Percentiles rank a stretch among this genome's conserved stretches.
Evolutionary conservation across 1,140 invertebrate genomes (phyloP).

Genomic region (Chionoecetes opilio): DNA sequence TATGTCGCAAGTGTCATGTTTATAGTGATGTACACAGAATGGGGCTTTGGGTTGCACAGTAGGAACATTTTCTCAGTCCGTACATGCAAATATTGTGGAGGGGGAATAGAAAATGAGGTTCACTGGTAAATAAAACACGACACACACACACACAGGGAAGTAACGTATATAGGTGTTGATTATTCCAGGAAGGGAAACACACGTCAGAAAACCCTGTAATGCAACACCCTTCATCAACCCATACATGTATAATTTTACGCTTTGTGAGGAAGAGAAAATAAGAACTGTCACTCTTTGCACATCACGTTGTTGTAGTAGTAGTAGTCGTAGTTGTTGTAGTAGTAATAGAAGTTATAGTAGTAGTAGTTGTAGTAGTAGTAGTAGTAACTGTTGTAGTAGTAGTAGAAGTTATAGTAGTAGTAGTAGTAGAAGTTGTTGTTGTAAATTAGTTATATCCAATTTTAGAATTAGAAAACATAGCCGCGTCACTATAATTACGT

Average conservation of each 20-base stretch:
- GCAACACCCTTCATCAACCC: not conserved
- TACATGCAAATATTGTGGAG: not conserved
- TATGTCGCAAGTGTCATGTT: not conserved
- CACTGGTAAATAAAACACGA: not conserved
- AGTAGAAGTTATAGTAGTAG: no score
- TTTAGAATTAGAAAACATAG: no score
- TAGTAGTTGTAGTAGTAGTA: not conserved
- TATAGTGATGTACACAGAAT: not conserved
- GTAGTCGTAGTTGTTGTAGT: no score
- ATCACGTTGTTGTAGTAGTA: no score
- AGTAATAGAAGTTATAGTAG: not conserved
- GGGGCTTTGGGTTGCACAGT: not conserved
- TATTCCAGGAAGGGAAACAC: not conserved
- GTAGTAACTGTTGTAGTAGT: no score
- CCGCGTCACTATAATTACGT: no score
- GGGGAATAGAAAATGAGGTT: slow-evolving; percentile 24
- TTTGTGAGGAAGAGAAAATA: no score
- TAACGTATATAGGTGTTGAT: not conserved
- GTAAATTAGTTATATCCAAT: no score
- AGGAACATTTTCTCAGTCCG: not conserved
- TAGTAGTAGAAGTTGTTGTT: no score
- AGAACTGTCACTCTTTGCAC: no score
- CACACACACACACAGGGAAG: not conserved
- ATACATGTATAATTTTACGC: no score
- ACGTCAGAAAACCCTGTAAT: not conserved